These are phyloP conservation scores for Eucriotettix oculatus DNA, from an alignment of 2,888 invertebrate genomes.

Conservation along the genomic window DNA sequence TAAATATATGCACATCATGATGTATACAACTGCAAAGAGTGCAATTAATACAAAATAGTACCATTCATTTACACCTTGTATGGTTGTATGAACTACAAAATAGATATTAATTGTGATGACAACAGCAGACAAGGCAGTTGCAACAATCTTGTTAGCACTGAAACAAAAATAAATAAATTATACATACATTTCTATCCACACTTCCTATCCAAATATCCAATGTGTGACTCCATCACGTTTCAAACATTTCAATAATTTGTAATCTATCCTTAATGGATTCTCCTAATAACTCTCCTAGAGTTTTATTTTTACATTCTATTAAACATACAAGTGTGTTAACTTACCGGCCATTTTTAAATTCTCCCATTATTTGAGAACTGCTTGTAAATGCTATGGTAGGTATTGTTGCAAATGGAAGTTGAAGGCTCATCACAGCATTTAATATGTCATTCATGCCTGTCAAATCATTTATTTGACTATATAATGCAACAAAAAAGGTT, in stretches of 20 bases:
- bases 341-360: constrained; percentile 65
- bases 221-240: no score
- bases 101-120: constrained; percentile 67
- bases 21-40: constrained; percentile 45
- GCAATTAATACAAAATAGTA: constrained; percentile 27
- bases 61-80: constrained; percentile 26
- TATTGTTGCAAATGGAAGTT: constrained; percentile 73
- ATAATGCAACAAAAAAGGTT: constrained; percentile 53
- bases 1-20: constrained; percentile 56
- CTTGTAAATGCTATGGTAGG: constrained; percentile 78
- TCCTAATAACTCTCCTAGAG: no score
- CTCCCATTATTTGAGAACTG: constrained; percentile 61
- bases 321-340: constrained; percentile 19
- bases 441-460: constrained; percentile 70
- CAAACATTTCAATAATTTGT: no score
- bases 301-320: no score
- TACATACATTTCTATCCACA: no score
- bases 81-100: constrained; percentile 49
- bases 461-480: constrained; percentile 47
- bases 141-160: constrained; percentile 50
- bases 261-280: no score
- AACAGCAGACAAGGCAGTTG: constrained; percentile 45
- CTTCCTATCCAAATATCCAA: no score
- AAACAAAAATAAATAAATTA: constrained; percentile 17
- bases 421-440: constrained; percentile 74